Conservation (phyloP, 2,797 vertebrate species). For the Philypnodon macrostomus region DNA sequence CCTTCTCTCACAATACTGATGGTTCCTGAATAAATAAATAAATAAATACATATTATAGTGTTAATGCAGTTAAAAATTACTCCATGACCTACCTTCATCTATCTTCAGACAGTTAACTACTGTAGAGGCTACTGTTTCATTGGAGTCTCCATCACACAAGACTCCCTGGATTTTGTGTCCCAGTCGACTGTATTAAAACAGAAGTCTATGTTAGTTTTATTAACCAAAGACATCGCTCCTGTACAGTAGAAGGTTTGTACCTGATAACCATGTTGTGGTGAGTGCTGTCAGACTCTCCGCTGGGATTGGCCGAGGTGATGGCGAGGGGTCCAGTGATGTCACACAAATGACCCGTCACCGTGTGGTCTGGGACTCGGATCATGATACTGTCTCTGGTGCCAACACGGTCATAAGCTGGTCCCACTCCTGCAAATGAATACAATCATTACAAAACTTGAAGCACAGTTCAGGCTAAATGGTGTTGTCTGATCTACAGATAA, state of each 20-base stretch:
- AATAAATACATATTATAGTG: neutral
- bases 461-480: neutral
- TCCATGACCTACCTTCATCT: conserved; percentile 76
- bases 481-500: neutral
- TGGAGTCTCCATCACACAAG: conserved; percentile 86
- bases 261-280: conserved; percentile 88
- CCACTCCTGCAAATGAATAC: conserved; percentile 73
- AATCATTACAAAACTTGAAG: no score
- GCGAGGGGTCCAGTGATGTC: conserved; percentile 86
- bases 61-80: neutral
- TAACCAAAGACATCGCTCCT: neutral
- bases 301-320: conserved; percentile 89
- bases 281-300: conserved; percentile 86
- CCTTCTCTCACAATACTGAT: conserved; percentile 86
- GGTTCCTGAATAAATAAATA: conserved; percentile 63
- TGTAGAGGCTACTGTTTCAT: conserved; percentile 84
- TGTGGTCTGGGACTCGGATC: conserved; percentile 90
- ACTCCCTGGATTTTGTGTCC: conserved; percentile 87
- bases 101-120: conserved; percentile 86
- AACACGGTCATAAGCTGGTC: conserved; percentile 82
- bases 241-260: conserved; percentile 60
- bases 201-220: neutral
- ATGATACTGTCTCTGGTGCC: conserved; percentile 89
- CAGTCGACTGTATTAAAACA: conserved; percentile 74
- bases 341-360: conserved; percentile 82